These are phyloP conservation scores for Lypha dubia DNA, from an alignment of 2,888 invertebrate species.

Conservation along the genomic window DNA sequence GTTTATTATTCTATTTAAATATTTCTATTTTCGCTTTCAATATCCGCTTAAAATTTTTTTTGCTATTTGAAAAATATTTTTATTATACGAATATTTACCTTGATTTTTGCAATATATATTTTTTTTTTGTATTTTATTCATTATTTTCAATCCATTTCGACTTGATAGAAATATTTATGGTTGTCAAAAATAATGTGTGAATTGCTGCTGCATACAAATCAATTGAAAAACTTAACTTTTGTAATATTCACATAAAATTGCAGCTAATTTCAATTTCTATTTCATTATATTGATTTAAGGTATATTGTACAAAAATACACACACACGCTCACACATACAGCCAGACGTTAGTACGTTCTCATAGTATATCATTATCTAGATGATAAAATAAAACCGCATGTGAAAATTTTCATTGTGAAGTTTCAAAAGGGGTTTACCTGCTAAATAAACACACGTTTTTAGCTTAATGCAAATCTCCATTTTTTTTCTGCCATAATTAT, in stretches of 20 bases:
- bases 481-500: neutral
- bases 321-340: neutral
- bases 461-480: neutral
- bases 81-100: conserved; percentile 32
- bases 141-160: conserved; percentile 49
- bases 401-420: conserved; percentile 34
- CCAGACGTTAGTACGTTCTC: neutral
- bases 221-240: neutral
- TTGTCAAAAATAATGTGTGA: conserved; percentile 29
- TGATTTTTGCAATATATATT: no score
- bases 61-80: neutral
- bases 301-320: neutral
- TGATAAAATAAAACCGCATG: conserved; percentile 49
- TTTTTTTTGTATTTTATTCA: conserved; percentile 17
- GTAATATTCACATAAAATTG: conserved; percentile 13
- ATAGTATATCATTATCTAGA: conserved; percentile 37
- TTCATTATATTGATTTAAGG: neutral
- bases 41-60: neutral
- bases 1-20: neutral
- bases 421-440: conserved; percentile 13
- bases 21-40: no score
- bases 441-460: conserved; percentile 36
- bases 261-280: neutral
- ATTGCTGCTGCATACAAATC: conserved; percentile 15
- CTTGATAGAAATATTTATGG: conserved; percentile 43